phyloP scores from a whole-genome alignment of 2,888 invertebrate species.

The Apocheima hispidaria region DNA sequence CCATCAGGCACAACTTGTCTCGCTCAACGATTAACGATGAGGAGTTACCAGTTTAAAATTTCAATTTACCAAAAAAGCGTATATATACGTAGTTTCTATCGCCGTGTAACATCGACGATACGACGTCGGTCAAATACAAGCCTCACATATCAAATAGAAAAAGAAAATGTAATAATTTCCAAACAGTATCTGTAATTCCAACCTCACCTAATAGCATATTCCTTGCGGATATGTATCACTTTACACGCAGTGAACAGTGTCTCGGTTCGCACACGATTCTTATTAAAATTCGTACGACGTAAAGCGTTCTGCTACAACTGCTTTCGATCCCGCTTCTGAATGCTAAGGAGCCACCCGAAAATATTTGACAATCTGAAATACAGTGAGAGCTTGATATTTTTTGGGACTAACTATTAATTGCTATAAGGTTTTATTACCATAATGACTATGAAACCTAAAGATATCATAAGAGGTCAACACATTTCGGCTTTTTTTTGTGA shows the following conservation, averaged over 20 bases:
- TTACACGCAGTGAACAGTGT: conserved; percentile 28
- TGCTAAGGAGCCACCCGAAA: conserved; percentile 40
- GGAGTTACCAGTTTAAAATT: too few species aligned
- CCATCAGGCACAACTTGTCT: too few species aligned
- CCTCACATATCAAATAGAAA: background rate
- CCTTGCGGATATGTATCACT: conserved; percentile 20
- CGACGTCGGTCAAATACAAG: conserved; percentile 1
- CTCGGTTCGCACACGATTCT: conserved; percentile 22
- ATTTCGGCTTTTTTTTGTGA: too few species aligned
- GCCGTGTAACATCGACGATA: too few species aligned
- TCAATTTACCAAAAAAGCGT: too few species aligned
- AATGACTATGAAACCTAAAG: too few species aligned
- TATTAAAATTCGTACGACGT: conserved; percentile 47
- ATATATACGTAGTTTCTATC: too few species aligned
- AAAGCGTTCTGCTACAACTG: conserved; percentile 45
- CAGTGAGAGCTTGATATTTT: conserved; percentile 3
- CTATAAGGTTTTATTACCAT: background rate
- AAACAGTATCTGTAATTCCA: conserved; percentile 1
- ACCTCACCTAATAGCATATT: conserved; percentile 13
- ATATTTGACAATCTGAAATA: conserved; percentile 36
- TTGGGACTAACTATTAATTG: background rate
- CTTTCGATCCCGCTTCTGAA: conserved; percentile 40
- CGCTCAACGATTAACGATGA: too few species aligned
- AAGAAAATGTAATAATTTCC: background rate
- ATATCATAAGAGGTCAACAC: too few species aligned